These are phyloP conservation scores for Cacoxenus indagator DNA, from an alignment of 2,888 invertebrate species.

Conservation along the genomic window DNA sequence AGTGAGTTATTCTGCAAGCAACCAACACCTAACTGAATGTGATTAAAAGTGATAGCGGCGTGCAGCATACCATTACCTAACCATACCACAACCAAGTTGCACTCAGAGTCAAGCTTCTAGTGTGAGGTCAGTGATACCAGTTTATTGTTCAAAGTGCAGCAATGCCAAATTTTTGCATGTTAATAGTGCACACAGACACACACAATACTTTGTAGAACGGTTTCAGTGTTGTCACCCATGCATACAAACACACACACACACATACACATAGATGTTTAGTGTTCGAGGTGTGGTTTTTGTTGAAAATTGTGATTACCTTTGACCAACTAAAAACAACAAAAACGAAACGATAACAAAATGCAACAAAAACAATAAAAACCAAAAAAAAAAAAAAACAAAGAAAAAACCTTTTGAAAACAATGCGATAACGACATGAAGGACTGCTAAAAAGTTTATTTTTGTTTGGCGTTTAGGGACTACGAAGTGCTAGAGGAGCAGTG, in stretches of 20 bases:
- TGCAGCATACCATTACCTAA: background rate
- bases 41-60: slow-evolving; percentile 53
- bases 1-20: slow-evolving; percentile 19
- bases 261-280: too few species aligned
- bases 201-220: too few species aligned
- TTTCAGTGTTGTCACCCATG: too few species aligned
- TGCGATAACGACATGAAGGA: background rate
- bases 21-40: slow-evolving; percentile 40
- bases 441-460: background rate
- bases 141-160: slow-evolving; percentile 34
- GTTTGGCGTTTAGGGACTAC: background rate
- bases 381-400: too few species aligned
- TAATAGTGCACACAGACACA: too few species aligned
- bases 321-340: background rate
- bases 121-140: background rate
- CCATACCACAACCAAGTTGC: background rate
- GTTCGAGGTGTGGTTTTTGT: too few species aligned
- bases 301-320: slow-evolving; percentile 23
- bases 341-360: background rate
- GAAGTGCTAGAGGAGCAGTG: background rate
- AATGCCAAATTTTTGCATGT: slow-evolving; percentile 54
- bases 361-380: background rate
- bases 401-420: too few species aligned
- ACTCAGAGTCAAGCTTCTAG: background rate
- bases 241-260: too few species aligned